Percentiles rank a stretch among this genome's conserved stretches.
These are phyloP conservation scores for Nysson spinosus DNA, from an alignment of 2,888 invertebrate genomes.

Conservation along the genomic window DNA sequence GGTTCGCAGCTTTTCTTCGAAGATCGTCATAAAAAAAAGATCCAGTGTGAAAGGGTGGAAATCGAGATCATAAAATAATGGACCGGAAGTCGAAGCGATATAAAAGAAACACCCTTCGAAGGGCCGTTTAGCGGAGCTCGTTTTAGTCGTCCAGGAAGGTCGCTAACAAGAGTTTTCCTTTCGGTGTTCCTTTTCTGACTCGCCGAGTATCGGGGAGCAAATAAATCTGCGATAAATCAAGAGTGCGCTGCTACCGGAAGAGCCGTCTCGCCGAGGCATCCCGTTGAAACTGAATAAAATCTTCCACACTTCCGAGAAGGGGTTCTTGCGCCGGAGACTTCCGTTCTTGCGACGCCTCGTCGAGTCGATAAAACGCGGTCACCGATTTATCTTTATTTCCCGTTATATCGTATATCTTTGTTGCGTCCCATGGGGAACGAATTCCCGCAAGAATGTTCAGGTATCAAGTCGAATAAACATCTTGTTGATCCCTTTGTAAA, in stretches of 20 bases:
- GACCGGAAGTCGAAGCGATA: too few species aligned
- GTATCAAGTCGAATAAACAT: too few species aligned
- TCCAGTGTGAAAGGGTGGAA: too few species aligned
- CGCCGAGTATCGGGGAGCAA: constrained; percentile 11
- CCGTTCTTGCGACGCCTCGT: constrained; percentile 31
- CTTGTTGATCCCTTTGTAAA: too few species aligned
- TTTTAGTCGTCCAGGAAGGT: too few species aligned
- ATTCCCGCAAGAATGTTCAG: too few species aligned
- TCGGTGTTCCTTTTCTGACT: constrained; percentile 19
- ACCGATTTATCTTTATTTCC: constrained; percentile 40
- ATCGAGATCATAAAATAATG: too few species aligned
- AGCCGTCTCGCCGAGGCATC: constrained; percentile 18
- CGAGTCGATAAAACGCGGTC: constrained; percentile 34
- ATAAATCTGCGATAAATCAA: constrained; percentile 43
- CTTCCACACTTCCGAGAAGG: constrained; percentile 10
- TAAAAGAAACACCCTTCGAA: too few species aligned
- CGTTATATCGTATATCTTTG: constrained; percentile 13
- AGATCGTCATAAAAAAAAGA: too few species aligned
- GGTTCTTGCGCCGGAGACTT: constrained; percentile 14
- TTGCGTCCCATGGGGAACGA: too few species aligned
- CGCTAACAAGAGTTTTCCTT: constrained; percentile 10
- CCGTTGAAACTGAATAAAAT: constrained; percentile 40
- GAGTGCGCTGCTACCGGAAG: constrained; percentile 16
- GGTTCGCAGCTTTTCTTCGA: too few species aligned
- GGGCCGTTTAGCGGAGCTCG: too few species aligned